These are phyloP conservation scores for Ahaetulla prasina DNA, from an alignment of 2,113 vertebrate genomes.

Conservation along the genomic window DNA sequence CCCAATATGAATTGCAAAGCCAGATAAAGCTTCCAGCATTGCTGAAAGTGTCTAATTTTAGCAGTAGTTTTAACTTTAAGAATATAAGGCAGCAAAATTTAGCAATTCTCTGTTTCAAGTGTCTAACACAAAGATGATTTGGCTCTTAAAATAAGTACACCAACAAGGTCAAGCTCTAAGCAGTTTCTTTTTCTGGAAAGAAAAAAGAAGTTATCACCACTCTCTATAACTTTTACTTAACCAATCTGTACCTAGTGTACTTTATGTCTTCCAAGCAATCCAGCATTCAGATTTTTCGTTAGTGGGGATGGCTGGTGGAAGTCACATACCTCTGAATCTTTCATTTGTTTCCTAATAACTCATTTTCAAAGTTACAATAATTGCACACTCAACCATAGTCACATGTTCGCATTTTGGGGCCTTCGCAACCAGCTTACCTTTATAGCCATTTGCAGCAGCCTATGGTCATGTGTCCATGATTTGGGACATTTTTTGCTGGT, in stretches of 20 bases:
- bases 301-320: not conserved
- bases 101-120: not conserved
- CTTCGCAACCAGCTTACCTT: not conserved
- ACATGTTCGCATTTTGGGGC: not conserved
- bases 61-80: not conserved
- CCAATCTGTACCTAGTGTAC: not conserved
- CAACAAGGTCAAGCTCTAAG: not conserved
- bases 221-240: not conserved
- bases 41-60: not conserved
- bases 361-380: not conserved
- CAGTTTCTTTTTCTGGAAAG: not conserved
- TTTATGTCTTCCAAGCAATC: not conserved
- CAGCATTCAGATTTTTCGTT: not conserved
- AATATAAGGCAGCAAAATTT: not conserved
- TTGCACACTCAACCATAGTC: not conserved
- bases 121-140: not conserved
- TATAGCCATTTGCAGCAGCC: not conserved
- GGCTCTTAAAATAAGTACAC: not conserved
- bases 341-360: not conserved
- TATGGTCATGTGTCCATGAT: not conserved
- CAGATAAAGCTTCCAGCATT: not conserved
- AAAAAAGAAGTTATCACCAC: not conserved
- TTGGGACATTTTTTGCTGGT: not conserved
- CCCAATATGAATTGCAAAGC: not conserved
- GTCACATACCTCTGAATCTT: not conserved